Evolutionary conservation across 2,113 vertebrate species (phyloP).

Genomic region (Erythrolamprus reginae): DNA sequence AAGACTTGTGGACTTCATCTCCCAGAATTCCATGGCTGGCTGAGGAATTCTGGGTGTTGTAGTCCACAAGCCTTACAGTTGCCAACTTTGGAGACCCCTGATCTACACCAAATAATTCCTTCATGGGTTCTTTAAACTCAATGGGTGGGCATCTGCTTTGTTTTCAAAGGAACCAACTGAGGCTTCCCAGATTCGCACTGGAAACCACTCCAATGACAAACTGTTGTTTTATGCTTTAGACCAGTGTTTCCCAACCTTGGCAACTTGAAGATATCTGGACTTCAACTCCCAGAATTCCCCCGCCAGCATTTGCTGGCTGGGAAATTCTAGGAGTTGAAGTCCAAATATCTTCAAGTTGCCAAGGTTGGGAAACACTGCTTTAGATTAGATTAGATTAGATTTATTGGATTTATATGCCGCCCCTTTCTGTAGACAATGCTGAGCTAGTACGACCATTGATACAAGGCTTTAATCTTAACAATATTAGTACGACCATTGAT

Average conservation of each 20-base stretch:
- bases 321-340: too few relatives aligned
- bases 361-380: too few relatives aligned
- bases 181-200: not conserved
- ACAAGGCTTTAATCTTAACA: not conserved
- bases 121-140: rapidly evolving
- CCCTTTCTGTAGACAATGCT: too few relatives aligned
- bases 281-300: too few relatives aligned
- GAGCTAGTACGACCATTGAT: not conserved
- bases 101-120: not conserved
- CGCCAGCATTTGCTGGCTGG: too few relatives aligned
- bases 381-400: too few relatives aligned
- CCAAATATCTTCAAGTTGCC: too few relatives aligned
- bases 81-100: not conserved
- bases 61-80: not conserved
- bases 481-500: not conserved
- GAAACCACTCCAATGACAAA: not conserved
- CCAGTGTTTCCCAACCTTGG: too few relatives aligned
- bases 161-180: not conserved
- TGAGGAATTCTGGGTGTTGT: not conserved
- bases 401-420: too few relatives aligned
- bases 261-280: too few relatives aligned
- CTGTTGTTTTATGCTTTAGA: not conserved
- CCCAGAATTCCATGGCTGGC: not conserved
- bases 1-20: not conserved
- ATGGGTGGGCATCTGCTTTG: not conserved